These are phyloP conservation scores for Hecatera dysodea DNA, from an alignment of 2,888 invertebrate genomes.

Conservation along the genomic window DNA sequence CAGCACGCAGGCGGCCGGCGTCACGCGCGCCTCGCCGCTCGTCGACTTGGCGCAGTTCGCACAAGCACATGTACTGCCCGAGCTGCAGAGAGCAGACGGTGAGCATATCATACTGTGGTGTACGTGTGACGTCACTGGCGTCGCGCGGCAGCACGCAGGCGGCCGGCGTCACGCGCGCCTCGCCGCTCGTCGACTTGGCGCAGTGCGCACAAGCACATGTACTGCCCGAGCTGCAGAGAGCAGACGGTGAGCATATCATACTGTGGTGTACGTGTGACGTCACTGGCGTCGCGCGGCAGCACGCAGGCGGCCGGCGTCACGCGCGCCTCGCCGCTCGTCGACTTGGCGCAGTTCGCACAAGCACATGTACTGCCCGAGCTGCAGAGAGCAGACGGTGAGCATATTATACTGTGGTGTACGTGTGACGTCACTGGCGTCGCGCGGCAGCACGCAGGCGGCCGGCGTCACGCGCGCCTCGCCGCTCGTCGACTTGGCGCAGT, in stretches of 20 bases:
- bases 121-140: slow-evolving; percentile 96
- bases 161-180: slow-evolving; percentile 97
- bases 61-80: slow-evolving; percentile 95
- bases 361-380: slow-evolving; percentile 97
- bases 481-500: neutral
- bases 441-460: slow-evolving; percentile 93
- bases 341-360: slow-evolving; percentile 97
- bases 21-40: slow-evolving; percentile 93
- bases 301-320: slow-evolving; percentile 98
- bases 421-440: slow-evolving; percentile 98
- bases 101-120: slow-evolving; percentile 81
- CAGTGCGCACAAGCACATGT: slow-evolving; percentile 97
- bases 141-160: slow-evolving; percentile 97
- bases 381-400: slow-evolving; percentile 92
- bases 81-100: slow-evolving; percentile 94
- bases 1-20: slow-evolving; percentile 93
- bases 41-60: too few species aligned
- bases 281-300: slow-evolving; percentile 96
- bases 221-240: slow-evolving; percentile 95
- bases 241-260: slow-evolving; percentile 89
- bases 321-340: slow-evolving; percentile 96
- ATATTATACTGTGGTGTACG: slow-evolving; percentile 91
- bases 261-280: slow-evolving; percentile 96
- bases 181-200: slow-evolving; percentile 96
- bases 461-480: slow-evolving; percentile 95